Evolutionary conservation across 2,113 vertebrate genomes (phyloP).

Genomic region (Pleuronectes platessa): DNA sequence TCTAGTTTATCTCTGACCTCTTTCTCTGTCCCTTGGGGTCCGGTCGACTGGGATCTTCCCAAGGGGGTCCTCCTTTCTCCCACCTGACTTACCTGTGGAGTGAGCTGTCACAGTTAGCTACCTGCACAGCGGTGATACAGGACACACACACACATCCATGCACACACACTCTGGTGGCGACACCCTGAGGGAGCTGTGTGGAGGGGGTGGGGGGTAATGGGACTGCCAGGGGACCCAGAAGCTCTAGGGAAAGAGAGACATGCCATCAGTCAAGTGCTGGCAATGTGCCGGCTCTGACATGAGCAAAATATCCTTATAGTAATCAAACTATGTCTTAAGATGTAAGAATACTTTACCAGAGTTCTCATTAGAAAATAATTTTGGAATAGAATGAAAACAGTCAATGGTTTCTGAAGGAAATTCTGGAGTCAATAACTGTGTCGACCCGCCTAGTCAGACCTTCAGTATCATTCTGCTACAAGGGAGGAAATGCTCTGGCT

Average conservation of each 20-base stretch:
- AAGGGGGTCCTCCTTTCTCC: slow-evolving; percentile 61
- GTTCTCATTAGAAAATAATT: not conserved
- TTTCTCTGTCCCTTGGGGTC: slow-evolving; percentile 48
- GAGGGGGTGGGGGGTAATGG: slow-evolving; percentile 8
- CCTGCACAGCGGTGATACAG: slow-evolving; percentile 72
- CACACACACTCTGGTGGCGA: slow-evolving; percentile 31
- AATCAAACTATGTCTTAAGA: slow-evolving; percentile 45
- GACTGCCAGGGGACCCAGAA: slow-evolving; percentile 55
- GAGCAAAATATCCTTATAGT: slow-evolving; percentile 32
- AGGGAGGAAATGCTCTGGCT: not conserved
- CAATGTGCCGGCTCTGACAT: slow-evolving; percentile 57
- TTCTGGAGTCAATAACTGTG: not conserved
- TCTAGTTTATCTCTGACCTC: slow-evolving; percentile 18
- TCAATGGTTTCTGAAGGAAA: not conserved
- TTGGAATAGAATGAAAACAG: not conserved
- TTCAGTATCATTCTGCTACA: not conserved
- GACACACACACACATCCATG: slow-evolving; percentile 23
- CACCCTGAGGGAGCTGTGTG: slow-evolving; percentile 62
- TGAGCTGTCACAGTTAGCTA: slow-evolving; percentile 73
- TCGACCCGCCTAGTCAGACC: not conserved
- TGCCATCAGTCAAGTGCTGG: slow-evolving; percentile 67
- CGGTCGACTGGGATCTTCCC: slow-evolving; percentile 49
- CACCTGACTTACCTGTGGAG: slow-evolving; percentile 74
- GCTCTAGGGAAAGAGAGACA: slow-evolving; percentile 62
- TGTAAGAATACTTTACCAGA: slow-evolving; percentile 16